Percentiles rank a stretch among this genome's conserved stretches.
These are phyloP conservation scores for Myathropa florea DNA, from an alignment of 2,888 invertebrate genomes.

Conservation along the genomic window DNA sequence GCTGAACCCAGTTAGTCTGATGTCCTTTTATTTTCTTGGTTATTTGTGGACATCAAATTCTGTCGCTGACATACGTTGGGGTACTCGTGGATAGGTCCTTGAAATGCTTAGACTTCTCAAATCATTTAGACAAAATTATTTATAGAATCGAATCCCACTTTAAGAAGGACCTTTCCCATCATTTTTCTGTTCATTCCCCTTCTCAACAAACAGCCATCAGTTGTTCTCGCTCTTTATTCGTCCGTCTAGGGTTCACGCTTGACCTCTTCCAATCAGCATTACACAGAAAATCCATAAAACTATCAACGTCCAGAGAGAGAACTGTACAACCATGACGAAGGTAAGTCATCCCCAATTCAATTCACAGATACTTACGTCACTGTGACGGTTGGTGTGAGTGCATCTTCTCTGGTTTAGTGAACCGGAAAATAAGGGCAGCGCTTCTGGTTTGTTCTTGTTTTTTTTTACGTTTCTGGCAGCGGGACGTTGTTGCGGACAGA, in stretches of 20 bases:
- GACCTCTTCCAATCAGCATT: background rate
- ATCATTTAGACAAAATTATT: no score
- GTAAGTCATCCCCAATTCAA: conserved; percentile 30
- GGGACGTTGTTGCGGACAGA: background rate
- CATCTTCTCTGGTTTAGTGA: conserved; percentile 35
- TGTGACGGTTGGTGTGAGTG: background rate
- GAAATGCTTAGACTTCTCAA: no score
- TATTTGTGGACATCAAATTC: no score
- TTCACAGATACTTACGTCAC: background rate
- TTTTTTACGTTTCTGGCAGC: background rate
- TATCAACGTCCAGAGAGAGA: conserved; percentile 13
- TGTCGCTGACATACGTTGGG: no score
- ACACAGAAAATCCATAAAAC: conserved; percentile 27
- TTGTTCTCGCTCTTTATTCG: no score
- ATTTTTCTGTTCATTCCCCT: no score
- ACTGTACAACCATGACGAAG: conserved; percentile 1
- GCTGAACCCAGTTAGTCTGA: background rate
- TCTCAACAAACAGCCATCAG: no score
- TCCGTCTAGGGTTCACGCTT: background rate
- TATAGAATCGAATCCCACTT: no score
- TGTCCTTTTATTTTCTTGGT: background rate
- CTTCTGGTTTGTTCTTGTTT: background rate
- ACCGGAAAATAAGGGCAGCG: conserved; percentile 38
- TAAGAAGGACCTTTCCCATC: no score
- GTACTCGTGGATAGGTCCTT: no score